These are phyloP conservation scores for Glyphotaelius pellucidus DNA, from an alignment of 2,888 invertebrate genomes.

Conservation along the genomic window DNA sequence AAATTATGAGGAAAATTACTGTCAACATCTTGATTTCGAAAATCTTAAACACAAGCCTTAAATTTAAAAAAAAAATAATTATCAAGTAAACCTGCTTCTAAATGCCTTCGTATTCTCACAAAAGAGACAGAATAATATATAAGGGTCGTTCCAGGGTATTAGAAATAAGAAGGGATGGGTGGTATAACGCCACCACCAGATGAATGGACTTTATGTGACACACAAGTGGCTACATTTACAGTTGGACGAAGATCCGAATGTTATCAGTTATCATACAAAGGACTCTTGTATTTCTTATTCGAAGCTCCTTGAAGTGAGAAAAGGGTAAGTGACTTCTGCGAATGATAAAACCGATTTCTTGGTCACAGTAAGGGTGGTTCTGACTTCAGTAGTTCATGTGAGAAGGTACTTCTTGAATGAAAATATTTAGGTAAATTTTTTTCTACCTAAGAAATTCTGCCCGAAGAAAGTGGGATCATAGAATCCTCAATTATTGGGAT, in stretches of 20 bases:
- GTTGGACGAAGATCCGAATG: background rate
- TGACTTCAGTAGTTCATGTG: background rate
- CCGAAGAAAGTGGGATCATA: too few species aligned
- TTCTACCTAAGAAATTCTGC: too few species aligned
- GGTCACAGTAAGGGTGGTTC: background rate
- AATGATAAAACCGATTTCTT: background rate
- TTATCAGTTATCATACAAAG: slow-evolving; percentile 2
- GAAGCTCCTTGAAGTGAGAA: background rate
- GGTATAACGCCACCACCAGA: background rate
- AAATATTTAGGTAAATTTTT: background rate
- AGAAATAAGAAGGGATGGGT: background rate
- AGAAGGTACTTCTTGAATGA: background rate
- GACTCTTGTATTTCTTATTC: background rate
- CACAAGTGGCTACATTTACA: background rate
- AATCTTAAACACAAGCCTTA: too few species aligned
- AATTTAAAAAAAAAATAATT: background rate
- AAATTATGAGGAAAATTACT: too few species aligned
- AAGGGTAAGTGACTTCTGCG: background rate
- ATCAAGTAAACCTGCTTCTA: background rate
- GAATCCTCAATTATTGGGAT: too few species aligned
- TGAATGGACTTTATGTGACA: slow-evolving; percentile 9
- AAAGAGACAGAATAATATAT: background rate
- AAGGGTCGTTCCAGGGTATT: background rate
- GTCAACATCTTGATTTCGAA: too few species aligned
- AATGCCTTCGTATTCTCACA: background rate